Base-by-base conservation (phyloP, 2,888 invertebrate genomes). In the Apamea sordens region DNA sequence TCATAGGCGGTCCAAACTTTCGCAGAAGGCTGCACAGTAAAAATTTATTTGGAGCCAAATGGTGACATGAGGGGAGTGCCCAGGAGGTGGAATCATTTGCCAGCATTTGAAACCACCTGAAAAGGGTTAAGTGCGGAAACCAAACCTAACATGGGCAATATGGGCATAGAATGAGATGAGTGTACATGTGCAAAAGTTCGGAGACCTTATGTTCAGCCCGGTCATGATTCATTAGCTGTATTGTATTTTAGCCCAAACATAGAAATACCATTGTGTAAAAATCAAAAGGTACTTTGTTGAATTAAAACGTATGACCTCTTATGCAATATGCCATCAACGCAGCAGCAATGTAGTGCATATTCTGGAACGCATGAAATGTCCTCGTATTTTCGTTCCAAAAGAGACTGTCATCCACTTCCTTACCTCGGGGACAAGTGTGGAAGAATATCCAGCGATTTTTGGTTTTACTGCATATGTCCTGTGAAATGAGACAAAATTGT, bases 281-380 rank as follows among this genome's bases (percentile, higher is more conserved):
- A n/a, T 21, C 18, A 41, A 71, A 21, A 71, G 41, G 36, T n/a
- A 47, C 11, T n/a, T 28, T 11, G 28, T 64, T 32, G 0, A 50
- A 21, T 78, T 73, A 94, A 91, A 95, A 95, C 6, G 61, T 86
- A 56, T 91, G 77, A 0, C 91, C 92, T 36, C 89, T 93, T 0
- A 95, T 80, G 13, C 91, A 90, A 76, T 93, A 90, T 0, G 93
- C 94, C 94, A 96, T 94, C 11, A 96, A 83, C 0, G 96, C 95
- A 8, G 96, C 96, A 0, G 94, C 92, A 3, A 96, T 93, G 61
- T 92, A 96, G 4, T 95, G 96, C 91, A 95, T 93, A 68, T 96
- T 96, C 63, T 94, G 90, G 82, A 94, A 95, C 0, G 93, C 93
- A 0, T 80, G 83, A 81, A 95, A 95, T 0, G 96, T 96, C 80